Conservation (phyloP, 2,888 invertebrate genomes). For the Meta bourneti region DNA sequence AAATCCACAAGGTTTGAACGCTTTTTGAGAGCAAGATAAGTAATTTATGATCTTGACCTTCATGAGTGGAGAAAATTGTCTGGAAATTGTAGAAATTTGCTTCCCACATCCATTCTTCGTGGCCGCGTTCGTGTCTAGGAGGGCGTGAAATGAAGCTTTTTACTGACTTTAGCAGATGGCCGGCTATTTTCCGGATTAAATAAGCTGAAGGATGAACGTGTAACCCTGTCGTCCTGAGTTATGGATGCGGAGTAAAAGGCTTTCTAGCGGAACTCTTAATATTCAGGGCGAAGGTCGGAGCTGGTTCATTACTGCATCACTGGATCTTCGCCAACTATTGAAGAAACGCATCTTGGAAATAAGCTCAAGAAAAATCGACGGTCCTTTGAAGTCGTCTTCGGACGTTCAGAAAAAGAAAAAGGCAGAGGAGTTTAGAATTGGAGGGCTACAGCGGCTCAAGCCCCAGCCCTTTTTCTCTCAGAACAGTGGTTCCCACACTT, state of each 20-base stretch:
- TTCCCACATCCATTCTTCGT: not conserved
- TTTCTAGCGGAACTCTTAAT: conserved; percentile 59
- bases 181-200: conserved; percentile 52
- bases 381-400: not conserved
- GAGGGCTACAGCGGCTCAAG: too few species aligned
- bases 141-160: conserved; percentile 37
- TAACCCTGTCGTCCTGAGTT: conserved; percentile 32
- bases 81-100: conserved; percentile 14
- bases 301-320: conserved; percentile 17
- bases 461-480: too few species aligned
- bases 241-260: conserved; percentile 40
- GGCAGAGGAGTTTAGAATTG: too few species aligned
- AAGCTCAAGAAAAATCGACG: conserved; percentile 10
- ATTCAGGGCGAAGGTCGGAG: conserved; percentile 47
- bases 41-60: conserved; percentile 19
- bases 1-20: not conserved
- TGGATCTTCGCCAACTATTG: conserved; percentile 16
- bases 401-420: too few species aligned
- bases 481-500: too few species aligned
- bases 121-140: not conserved
- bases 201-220: conserved; percentile 41
- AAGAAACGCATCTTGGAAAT: not conserved
- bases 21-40: not conserved
- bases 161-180: conserved; percentile 33
- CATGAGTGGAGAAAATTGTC: conserved; percentile 7